phyloP scores from a whole-genome alignment of 2,113 vertebrate species.

The Hemiprocne comata region DNA sequence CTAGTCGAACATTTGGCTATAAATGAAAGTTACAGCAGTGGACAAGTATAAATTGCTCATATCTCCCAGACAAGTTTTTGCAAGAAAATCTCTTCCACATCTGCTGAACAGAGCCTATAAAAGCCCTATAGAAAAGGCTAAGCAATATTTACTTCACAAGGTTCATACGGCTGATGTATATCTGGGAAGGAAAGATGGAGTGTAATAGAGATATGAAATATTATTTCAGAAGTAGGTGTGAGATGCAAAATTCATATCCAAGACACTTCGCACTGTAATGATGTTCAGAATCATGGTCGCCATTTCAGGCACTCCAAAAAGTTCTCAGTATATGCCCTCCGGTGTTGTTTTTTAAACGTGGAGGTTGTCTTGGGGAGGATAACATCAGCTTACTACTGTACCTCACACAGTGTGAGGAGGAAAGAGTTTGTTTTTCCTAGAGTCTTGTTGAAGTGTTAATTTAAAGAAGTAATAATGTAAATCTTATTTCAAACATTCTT shows the following conservation, averaged over 20 bases:
- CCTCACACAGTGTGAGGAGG: conserved; percentile 43
- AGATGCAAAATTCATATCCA: neutral
- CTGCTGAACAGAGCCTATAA: conserved; percentile 25
- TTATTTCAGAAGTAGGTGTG: neutral
- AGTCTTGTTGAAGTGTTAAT: conserved; percentile 60
- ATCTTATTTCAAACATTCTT: conserved; percentile 60
- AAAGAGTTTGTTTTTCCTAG: conserved; percentile 46
- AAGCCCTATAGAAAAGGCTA: neutral
- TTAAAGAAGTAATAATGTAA: conserved; percentile 65
- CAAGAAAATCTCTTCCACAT: conserved; percentile 16
- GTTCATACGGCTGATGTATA: neutral
- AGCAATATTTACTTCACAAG: neutral
- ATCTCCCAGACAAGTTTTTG: neutral
- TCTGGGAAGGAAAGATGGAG: neutral
- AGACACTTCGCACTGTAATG: neutral
- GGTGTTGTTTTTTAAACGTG: neutral
- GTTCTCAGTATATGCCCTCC: neutral
- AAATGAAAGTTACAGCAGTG: neutral
- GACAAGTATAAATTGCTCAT: neutral
- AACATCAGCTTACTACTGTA: neutral
- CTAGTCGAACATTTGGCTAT: neutral
- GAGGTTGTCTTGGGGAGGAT: neutral
- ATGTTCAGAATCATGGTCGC: neutral
- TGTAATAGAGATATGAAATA: neutral
- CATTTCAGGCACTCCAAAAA: neutral